These are phyloP conservation scores for Daubentonia madagascariensis DNA, from an alignment of 2,113 vertebrate species.

Conservation along the genomic window DNA sequence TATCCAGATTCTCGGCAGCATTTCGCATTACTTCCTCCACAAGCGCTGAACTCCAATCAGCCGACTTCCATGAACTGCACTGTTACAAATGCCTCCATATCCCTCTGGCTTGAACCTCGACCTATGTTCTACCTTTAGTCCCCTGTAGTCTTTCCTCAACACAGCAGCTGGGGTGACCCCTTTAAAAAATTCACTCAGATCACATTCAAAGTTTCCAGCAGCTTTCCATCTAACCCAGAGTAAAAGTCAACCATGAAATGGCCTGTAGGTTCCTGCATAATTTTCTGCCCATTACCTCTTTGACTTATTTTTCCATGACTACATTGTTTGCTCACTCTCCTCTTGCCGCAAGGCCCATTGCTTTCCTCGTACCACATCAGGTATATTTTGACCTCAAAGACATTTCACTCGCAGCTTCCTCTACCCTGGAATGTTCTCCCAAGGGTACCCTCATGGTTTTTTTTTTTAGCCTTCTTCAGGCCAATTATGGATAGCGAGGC, in stretches of 20 bases:
- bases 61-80: fast-evolving
- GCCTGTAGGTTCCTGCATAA: fast-evolving
- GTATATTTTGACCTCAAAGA: neutral
- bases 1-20: neutral
- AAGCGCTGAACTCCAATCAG: neutral
- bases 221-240: neutral
- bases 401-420: neutral
- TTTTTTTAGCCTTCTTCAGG: neutral
- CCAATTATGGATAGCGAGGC: neutral
- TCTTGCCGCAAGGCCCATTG: neutral
- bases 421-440: neutral
- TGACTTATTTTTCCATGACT: neutral
- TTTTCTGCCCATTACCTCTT: neutral
- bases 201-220: neutral
- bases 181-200: neutral
- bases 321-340: neutral
- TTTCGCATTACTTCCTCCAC: neutral
- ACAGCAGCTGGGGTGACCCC: neutral
- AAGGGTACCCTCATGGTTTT: fast-evolving
- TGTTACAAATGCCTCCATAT: neutral
- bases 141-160: neutral
- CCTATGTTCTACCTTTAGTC: neutral
- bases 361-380: neutral
- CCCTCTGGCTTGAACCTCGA: neutral
- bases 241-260: neutral